A percentile compares a stretch with the other conserved stretches of the same genome.
Evolutionary conservation across 2,888 invertebrate species (phyloP).

Genomic region (Drosophila kuntzei): DNA sequence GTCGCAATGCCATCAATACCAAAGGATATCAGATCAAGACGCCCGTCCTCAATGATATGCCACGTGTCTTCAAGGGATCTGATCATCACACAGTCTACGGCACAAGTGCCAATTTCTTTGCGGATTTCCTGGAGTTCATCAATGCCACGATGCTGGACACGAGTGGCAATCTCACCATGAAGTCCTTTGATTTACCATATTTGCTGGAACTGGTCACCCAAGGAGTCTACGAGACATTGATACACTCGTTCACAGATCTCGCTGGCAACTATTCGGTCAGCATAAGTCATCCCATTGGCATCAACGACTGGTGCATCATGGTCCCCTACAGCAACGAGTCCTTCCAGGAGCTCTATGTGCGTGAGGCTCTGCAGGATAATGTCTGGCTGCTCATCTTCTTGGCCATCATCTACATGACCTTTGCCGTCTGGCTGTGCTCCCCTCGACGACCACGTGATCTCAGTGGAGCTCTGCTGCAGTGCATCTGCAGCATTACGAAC

Average conservation of each 20-base stretch:
- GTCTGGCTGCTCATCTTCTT: slow-evolving; percentile 69
- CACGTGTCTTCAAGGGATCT: slow-evolving; percentile 71
- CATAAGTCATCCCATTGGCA: slow-evolving; percentile 79
- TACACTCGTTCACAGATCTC: slow-evolving; percentile 74
- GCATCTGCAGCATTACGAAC: slow-evolving; percentile 66
- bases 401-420: slow-evolving; percentile 56
- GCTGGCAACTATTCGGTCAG: slow-evolving; percentile 40
- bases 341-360: slow-evolving; percentile 64
- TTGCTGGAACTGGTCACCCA: slow-evolving; percentile 52
- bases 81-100: slow-evolving; percentile 60
- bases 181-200: slow-evolving; percentile 39
- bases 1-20: slow-evolving; percentile 45
- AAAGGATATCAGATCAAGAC: slow-evolving; percentile 71
- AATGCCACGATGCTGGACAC: slow-evolving; percentile 75
- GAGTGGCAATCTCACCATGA: slow-evolving; percentile 10
- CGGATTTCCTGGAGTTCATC: slow-evolving; percentile 64
- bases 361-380: slow-evolving; percentile 54
- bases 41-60: slow-evolving; percentile 72
- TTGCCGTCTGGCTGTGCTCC: slow-evolving; percentile 72
- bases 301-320: slow-evolving; percentile 82
- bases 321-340: slow-evolving; percentile 75
- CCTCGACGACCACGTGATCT: slow-evolving; percentile 65
- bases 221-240: slow-evolving; percentile 74
- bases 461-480: slow-evolving; percentile 68
- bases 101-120: slow-evolving; percentile 70